phyloP scores from a whole-genome alignment of 1,140 invertebrate species.

The Drosophila ohnishii region DNA sequence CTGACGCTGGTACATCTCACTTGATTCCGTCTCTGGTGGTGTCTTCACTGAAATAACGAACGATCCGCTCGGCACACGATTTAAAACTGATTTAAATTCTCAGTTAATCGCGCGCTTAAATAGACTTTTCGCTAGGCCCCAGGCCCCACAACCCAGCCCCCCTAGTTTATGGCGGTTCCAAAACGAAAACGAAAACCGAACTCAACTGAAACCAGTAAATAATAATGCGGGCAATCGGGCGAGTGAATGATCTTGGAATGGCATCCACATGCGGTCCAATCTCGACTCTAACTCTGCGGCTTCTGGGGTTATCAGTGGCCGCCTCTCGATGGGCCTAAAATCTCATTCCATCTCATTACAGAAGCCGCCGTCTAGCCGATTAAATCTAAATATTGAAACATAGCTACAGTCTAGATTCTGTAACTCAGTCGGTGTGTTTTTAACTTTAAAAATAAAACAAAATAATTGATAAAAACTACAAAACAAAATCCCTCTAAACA shows the following conservation, averaged over 20 bases:
- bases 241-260: conserved; percentile 55
- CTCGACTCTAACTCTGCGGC: conserved; percentile 23
- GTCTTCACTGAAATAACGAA: conserved; percentile 27
- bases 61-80: conserved; percentile 52
- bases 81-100: conserved; percentile 66
- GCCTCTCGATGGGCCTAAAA: conserved; percentile 36
- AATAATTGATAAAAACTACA: neutral
- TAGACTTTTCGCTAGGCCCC: conserved; percentile 58
- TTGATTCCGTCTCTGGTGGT: conserved; percentile 2
- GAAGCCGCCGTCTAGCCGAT: conserved; percentile 27
- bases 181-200: conserved; percentile 55
- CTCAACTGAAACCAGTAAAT: conserved; percentile 55
- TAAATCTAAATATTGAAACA: conserved; percentile 12
- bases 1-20: conserved; percentile 76
- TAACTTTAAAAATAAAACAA: neutral
- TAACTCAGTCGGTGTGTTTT: neutral
- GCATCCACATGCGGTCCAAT: conserved; percentile 61
- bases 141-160: conserved; percentile 5
- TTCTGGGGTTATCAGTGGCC: conserved; percentile 61
- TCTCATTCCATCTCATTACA: conserved; percentile 37
- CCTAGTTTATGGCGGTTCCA: conserved; percentile 39
- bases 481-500: neutral
- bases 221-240: conserved; percentile 48
- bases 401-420: conserved; percentile 11
- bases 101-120: conserved; percentile 54